Evolutionary conservation across 1,140 invertebrate species (phyloP).

Genomic region (Drosophila sechellia): DNA sequence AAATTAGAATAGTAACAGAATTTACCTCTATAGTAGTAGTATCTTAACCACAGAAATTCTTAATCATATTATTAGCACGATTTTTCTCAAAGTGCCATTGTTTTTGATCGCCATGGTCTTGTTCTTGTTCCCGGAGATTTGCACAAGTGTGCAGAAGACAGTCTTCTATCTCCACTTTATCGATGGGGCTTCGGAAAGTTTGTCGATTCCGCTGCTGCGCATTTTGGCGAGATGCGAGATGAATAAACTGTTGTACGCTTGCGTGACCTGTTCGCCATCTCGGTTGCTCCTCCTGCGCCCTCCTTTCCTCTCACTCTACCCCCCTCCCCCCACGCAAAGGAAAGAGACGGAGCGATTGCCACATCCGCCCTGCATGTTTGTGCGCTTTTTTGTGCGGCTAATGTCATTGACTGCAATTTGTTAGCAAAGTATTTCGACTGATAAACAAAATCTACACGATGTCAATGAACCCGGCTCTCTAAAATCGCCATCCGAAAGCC

Average conservation of each 20-base stretch:
- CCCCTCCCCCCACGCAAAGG: conserved; percentile 34
- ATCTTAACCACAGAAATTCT: not conserved
- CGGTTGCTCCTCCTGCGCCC: conserved; percentile 5
- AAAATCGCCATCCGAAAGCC: conserved; percentile 23
- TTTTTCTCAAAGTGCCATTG: conserved; percentile 15
- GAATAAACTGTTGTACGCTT: conserved; percentile 79
- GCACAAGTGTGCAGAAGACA: conserved; percentile 62
- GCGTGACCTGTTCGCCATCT: conserved; percentile 67
- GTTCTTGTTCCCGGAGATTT: conserved; percentile 39
- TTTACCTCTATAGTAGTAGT: not conserved
- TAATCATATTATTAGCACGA: not conserved
- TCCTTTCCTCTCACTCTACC: not conserved
- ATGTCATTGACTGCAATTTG: conserved; percentile 84
- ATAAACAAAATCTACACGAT: conserved; percentile 78
- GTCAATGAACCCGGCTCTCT: conserved; percentile 65
- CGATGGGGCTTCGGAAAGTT: conserved; percentile 63
- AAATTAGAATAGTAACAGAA: not conserved
- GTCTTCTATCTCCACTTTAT: conserved; percentile 53
- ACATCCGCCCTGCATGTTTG: conserved; percentile 61
- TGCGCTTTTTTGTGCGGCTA: conserved; percentile 27
- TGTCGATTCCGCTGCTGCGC: conserved; percentile 71
- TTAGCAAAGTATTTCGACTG: conserved; percentile 82
- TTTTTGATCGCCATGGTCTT: conserved; percentile 21
- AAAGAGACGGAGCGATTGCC: conserved; percentile 6
- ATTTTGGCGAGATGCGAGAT: conserved; percentile 68